Percentiles rank a stretch among this genome's conserved stretches.
Conservation (phyloP, 2,888 invertebrate species). For the Baronia brevicornis region DNA sequence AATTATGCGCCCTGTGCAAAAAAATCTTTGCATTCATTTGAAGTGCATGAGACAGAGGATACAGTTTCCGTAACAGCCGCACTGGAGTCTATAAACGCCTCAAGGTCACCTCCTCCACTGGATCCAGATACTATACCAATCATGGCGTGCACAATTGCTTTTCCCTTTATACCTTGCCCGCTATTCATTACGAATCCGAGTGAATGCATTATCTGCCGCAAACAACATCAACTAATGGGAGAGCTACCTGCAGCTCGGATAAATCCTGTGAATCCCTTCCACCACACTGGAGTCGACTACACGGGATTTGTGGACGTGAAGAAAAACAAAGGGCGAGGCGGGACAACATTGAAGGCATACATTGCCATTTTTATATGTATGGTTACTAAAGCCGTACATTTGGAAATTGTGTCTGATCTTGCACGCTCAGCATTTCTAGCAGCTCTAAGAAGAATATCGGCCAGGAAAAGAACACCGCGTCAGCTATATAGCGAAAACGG, state of each 20-base stretch:
- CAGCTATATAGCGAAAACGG: conserved; percentile 26
- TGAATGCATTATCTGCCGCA: too few species aligned
- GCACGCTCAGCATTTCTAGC: conserved; percentile 23
- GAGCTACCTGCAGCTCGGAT: conserved; percentile 15
- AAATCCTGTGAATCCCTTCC: conserved; percentile 16
- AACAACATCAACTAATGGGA: conserved; percentile 18
- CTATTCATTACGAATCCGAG: conserved; percentile 80
- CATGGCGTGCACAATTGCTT: conserved; percentile 92
- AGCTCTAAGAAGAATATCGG: conserved; percentile 23
- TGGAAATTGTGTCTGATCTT: conserved; percentile 27
- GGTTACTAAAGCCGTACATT: conserved; percentile 25
- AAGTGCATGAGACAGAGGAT: conserved; percentile 38
- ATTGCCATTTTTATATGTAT: conserved; percentile 23
- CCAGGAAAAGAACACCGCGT: conserved; percentile 21
- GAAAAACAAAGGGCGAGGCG: conserved; percentile 18
- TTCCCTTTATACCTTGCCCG: conserved; percentile 92
- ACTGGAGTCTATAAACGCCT: conserved; percentile 28
- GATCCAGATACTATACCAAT: conserved; percentile 80
- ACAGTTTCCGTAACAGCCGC: conserved; percentile 45
- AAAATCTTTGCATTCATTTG: conserved; percentile 77
- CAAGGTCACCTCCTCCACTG: conserved; percentile 19
- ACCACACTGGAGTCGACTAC: conserved; percentile 21
- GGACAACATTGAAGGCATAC: conserved; percentile 19
- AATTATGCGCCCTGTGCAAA: conserved; percentile 90
- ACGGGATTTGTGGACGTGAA: conserved; percentile 19